These are phyloP conservation scores for Carabus problematicus DNA, from an alignment of 2,888 invertebrate genomes.

Conservation along the genomic window DNA sequence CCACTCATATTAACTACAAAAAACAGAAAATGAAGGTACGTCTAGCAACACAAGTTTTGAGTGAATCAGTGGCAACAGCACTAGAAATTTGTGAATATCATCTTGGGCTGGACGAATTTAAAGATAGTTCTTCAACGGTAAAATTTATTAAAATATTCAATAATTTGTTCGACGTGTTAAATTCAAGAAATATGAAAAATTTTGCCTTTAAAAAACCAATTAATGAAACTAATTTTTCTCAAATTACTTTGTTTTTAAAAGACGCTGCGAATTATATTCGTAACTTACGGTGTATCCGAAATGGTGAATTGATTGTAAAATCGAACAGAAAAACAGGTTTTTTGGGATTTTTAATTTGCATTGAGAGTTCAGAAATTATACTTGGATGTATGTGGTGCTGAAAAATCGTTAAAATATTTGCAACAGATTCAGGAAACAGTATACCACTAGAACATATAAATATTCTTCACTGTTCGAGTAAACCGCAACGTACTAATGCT, in stretches of 20 bases:
- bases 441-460: constrained; percentile 5
- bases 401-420: too few relatives aligned
- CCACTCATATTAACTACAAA: constrained; percentile 32
- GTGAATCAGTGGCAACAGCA: constrained; percentile 43
- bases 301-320: too few relatives aligned
- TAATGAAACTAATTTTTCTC: not conserved
- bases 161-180: constrained; percentile 36
- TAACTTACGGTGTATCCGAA: not conserved
- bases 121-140: constrained; percentile 28
- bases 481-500: not conserved
- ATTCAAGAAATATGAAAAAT: constrained; percentile 8
- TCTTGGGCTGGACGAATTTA: constrained; percentile 26
- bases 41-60: constrained; percentile 43
- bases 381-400: constrained; percentile 6
- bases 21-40: constrained; percentile 46
- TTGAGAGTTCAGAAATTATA: too few relatives aligned
- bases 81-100: constrained; percentile 34
- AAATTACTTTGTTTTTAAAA: not conserved
- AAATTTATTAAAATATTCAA: constrained; percentile 35
- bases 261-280: not conserved
- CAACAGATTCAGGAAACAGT: constrained; percentile 1
- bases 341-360: too few relatives aligned
- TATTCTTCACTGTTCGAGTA: not conserved
- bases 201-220: constrained; percentile 17
- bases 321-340: too few relatives aligned